phyloP scores from a whole-genome alignment of 1,140 invertebrate species.

The Drosophila ogumai region DNA sequence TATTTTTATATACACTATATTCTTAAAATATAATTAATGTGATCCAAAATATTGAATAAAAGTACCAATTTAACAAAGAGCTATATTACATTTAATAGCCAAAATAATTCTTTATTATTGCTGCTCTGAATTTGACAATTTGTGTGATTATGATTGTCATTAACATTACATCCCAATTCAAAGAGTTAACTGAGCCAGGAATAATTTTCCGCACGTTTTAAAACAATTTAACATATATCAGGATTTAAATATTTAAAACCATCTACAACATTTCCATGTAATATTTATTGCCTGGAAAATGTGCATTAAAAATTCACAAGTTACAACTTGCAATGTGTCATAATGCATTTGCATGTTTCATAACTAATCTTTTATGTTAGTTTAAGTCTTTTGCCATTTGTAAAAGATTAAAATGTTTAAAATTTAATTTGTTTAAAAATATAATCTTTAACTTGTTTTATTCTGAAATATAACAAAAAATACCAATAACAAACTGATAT shows the following conservation, averaged over 20 bases:
- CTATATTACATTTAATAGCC: too few relatives aligned
- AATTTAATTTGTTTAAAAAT: neutral
- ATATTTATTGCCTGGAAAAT: neutral
- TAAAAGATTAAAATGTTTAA: neutral
- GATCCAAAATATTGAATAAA: too few relatives aligned
- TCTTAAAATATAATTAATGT: neutral
- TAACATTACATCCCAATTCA: neutral
- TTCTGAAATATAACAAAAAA: neutral
- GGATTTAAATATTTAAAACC: neutral
- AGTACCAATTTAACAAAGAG: too few relatives aligned
- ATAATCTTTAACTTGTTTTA: neutral
- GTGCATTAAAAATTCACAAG: constrained; percentile 2
- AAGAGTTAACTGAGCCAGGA: neutral
- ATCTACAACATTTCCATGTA: neutral
- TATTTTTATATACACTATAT: neutral
- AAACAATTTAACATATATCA: neutral
- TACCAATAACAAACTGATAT: neutral
- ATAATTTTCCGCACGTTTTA: neutral
- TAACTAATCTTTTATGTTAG: neutral
- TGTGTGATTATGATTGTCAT: neutral
- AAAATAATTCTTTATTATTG: neutral
- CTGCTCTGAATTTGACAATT: neutral
- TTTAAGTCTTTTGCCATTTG: too few relatives aligned
- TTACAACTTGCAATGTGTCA: neutral
- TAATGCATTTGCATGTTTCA: neutral